Evolutionary conservation across 2,797 vertebrate species (phyloP), one percentile per base, ranked within the genome.

Genomic region (Nyctibius grandis): DNA sequence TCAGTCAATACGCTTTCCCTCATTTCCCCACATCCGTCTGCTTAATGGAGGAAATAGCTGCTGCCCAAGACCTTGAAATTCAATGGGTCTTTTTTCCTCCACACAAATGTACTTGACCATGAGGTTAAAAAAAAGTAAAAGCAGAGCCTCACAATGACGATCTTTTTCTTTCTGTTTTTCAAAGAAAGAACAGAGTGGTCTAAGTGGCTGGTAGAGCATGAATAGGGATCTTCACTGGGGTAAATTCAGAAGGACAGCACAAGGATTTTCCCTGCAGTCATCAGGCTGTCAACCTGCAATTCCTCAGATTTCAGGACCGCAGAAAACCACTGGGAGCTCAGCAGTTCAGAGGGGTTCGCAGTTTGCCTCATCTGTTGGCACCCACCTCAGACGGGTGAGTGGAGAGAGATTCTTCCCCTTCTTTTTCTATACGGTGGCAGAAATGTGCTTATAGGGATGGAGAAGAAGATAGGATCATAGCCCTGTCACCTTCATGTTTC

Each of bases 41-140:
- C 91, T 87, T 95, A 97, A 95, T 93, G 93, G 91, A 96, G 88
- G 93, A 95, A 97, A 96, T 89, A 90, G 91, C 78, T 95, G 51
- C 89, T 95, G 85, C 75, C 69, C 15, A 4, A 91, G 94, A 92
- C 89, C 75, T 95, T 96, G 92, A 96, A 86, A 96, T 86, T 89
- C 88, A 91, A 50, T 53, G 83, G 59, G 82, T 73, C 63, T 92
- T 94, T 94, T 75, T 88, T 88, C 26, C 67, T 25, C 18, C 47
- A 42, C 1, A 20, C 56, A 83, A 77, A 89, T 57, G 72, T 44
- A 68, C 78, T 86, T 94, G 89, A 88, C 44, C 4, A 4, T 57
- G 70, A 73, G 33, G 57, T 86, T 18, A 21, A 65, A 83, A 67
- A 74, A 75, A 47, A 8, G 17, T 48, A 88, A 86, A 94, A 86